Conservation (phyloP, 2,888 invertebrate genomes). For the Callyntrura guangdongensis region DNA sequence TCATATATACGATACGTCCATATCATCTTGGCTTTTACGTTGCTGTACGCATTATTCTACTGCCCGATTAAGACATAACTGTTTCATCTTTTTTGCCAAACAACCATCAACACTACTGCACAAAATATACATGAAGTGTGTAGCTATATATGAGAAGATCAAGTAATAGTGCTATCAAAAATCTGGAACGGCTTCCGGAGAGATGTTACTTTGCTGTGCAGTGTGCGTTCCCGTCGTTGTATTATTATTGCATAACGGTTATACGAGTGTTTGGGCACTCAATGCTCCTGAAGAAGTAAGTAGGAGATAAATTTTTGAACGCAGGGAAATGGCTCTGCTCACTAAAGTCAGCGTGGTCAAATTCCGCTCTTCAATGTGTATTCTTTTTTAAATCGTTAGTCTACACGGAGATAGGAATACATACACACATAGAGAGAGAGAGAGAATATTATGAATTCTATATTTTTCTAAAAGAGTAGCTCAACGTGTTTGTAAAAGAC, state of each 20-base stretch:
- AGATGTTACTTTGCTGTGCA: not conserved
- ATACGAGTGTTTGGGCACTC: not conserved
- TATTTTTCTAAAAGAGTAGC: conserved; percentile 7
- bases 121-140: conserved; percentile 9
- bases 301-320: not conserved
- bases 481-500: not conserved
- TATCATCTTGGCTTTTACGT: not conserved
- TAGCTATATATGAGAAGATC: not conserved
- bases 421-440: conserved; percentile 8
- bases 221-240: conserved; percentile 7
- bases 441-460: not conserved
- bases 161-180: conserved; percentile 36
- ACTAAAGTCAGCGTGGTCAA: not conserved
- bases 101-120: conserved; percentile 9
- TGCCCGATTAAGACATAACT: conserved; percentile 19
- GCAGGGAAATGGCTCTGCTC: not conserved
- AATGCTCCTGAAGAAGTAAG: not conserved
- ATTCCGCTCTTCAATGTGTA: not conserved
- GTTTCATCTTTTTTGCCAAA: conserved; percentile 20
- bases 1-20: not conserved
- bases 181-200: conserved; percentile 67
- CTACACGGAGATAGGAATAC: conserved; percentile 6
- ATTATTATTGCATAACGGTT: conserved; percentile 37
- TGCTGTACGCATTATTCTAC: not conserved
- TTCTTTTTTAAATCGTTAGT: not conserved